phyloP scores from a whole-genome alignment of 2,888 invertebrate species.

The Clivina fossor region DNA sequence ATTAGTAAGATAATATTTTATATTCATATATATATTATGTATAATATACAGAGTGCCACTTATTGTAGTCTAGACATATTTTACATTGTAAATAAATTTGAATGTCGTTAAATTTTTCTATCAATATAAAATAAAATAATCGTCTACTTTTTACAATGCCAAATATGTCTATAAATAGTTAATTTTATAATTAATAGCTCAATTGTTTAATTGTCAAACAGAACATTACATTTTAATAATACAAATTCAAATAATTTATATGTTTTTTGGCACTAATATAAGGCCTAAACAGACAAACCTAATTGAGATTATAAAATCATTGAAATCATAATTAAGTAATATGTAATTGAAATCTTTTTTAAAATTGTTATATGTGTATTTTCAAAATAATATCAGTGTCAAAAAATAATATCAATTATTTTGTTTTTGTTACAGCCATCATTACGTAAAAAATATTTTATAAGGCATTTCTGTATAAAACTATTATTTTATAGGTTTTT shows the following conservation, averaged over 20 bases:
- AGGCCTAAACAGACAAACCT: no score
- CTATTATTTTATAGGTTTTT: slow-evolving; percentile 17
- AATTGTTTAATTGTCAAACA: no score
- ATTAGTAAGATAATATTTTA: not conserved
- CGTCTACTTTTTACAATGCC: no score
- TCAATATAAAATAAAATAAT: no score
- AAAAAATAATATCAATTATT: not conserved
- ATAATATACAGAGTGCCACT: slow-evolving; percentile 1
- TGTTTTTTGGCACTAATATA: no score
- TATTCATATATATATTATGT: not conserved
- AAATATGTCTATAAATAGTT: no score
- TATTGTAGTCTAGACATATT: not conserved
- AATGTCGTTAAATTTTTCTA: no score
- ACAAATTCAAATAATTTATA: no score
- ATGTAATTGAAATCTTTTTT: not conserved
- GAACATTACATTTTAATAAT: no score
- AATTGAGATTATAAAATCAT: no score
- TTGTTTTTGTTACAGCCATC: slow-evolving; percentile 4
- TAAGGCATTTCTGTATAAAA: slow-evolving; percentile 16
- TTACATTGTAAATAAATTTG: not conserved
- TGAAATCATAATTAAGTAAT: not conserved
- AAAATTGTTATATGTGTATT: not conserved
- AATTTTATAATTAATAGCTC: no score
- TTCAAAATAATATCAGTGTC: not conserved
- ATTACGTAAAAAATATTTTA: slow-evolving; percentile 12